phyloP scores from a whole-genome alignment of 2,888 invertebrate genomes.

The Lycocerus yunnanus region DNA sequence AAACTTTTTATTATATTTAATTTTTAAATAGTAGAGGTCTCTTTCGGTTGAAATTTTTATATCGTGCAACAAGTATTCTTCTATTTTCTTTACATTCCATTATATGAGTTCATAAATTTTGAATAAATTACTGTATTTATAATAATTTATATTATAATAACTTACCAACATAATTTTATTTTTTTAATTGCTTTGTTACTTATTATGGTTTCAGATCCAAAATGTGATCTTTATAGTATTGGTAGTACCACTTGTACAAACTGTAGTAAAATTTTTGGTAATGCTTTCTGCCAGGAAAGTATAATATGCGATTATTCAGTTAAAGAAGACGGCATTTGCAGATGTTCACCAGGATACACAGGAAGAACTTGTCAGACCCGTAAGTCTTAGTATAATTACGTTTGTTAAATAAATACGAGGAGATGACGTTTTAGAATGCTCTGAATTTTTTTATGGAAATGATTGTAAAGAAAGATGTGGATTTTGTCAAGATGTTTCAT shows the following conservation, averaged over 20 bases:
- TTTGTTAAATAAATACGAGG: not conserved
- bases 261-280: slow-evolving; percentile 27
- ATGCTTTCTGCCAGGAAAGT: slow-evolving; percentile 28
- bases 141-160: no score
- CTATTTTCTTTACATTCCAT: no score
- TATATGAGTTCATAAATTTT: no score
- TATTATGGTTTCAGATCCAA: slow-evolving; percentile 23
- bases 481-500: not conserved
- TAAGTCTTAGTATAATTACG: not conserved
- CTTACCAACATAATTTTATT: no score
- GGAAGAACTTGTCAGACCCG: slow-evolving; percentile 20
- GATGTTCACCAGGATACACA: slow-evolving; percentile 35
- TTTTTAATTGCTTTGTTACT: no score
- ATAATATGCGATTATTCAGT: slow-evolving; percentile 29
- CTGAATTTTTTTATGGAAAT: slow-evolving; percentile 4
- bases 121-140: no score
- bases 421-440: slow-evolving; percentile 11
- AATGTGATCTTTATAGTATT: slow-evolving; percentile 27
- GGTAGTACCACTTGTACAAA: slow-evolving; percentile 32
- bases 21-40: no score
- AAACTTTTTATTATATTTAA: no score
- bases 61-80: no score
- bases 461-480: slow-evolving; percentile 19
- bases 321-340: slow-evolving; percentile 20
- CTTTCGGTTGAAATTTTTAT: no score